Base-by-base conservation (phyloP, 2,888 invertebrate genomes). In the Odontothrips loti region DNA sequence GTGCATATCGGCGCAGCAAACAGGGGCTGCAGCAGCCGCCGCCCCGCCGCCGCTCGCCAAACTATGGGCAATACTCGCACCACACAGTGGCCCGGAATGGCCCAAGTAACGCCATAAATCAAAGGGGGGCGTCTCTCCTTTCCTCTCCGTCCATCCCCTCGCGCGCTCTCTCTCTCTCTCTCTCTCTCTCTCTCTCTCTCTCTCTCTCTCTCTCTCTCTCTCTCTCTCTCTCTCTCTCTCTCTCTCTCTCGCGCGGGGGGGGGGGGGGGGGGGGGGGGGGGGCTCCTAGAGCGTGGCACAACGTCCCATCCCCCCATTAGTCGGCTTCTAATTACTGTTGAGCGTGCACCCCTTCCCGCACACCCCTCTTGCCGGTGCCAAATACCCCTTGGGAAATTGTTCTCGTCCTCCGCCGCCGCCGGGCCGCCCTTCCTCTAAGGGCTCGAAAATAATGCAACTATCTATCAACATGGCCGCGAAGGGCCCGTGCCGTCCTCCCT, bases 361-460 rank as follows among this genome's bases (percentile, higher is more conserved):
- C 58, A 6, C 34, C 34, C 34, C 34, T 43, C 34, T 6, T 43
- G 34, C 34, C 34, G 6, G 34, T 43, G 34, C 34, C 34, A 20
- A 27, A 75, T 23, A 75, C 68, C 68, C 68, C 68, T 27, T 75
- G 68, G 68, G 68, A 75, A 75, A 75, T 75, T 75, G 68, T 75
- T 75, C 68, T 23, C 68, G 11, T 23, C 8, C 68, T 17, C 58
- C 58, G 6, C 58, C 17, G 58, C 58, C 58, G 10, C 51, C 58
- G 15, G 15, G 15, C 15, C 58, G 15, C 20, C 17, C 17, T 15
- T 2, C 15, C 58, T 15, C 58, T 17, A 17, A 27, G 68, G 68
- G 68, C 68, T 75, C 27, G 68, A 75, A 75, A 75, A 75, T 75
- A 75, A 75, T 75, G 68, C 68, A 75, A 75, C 68, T 75, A 75